Conservation (phyloP, 1,140 invertebrate genomes). For the Drosophila sucinea region DNA sequence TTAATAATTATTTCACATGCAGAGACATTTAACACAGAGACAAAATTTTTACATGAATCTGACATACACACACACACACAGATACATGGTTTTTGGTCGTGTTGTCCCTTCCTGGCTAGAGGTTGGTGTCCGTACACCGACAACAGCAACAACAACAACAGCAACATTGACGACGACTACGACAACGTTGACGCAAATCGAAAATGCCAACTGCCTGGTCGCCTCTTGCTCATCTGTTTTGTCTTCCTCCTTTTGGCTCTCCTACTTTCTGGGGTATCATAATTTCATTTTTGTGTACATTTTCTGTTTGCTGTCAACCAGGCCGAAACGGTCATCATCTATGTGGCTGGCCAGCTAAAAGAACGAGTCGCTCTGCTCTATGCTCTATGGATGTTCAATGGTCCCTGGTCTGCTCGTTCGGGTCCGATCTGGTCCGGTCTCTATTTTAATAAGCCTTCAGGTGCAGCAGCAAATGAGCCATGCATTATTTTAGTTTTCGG, state of each 20-base stretch:
- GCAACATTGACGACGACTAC: constrained; percentile 6
- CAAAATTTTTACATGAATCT: constrained; percentile 59
- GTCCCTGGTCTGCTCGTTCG: background rate
- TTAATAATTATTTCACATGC: constrained; percentile 76
- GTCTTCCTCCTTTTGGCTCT: constrained; percentile 7
- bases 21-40: constrained; percentile 25
- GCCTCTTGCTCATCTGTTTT: constrained; percentile 25
- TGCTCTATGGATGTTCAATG: constrained; percentile 5
- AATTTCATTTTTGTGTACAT: constrained; percentile 52
- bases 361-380: constrained; percentile 15
- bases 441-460: constrained; percentile 74
- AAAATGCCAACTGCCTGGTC: constrained; percentile 62
- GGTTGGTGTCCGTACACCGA: constrained; percentile 57
- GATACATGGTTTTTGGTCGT: constrained; percentile 3
- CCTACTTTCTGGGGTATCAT: constrained; percentile 51
- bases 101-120: constrained; percentile 29
- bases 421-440: constrained; percentile 5
- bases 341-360: constrained; percentile 1
- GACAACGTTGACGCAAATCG: constrained; percentile 71
- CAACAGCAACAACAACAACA: constrained; percentile 25
- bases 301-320: constrained; percentile 33
- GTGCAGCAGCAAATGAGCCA: constrained; percentile 74
- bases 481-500: constrained; percentile 62
- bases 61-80: constrained; percentile 10
- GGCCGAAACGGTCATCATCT: constrained; percentile 13